phyloP scores from a whole-genome alignment of 1,140 invertebrate species.

The Drosophila burlai region DNA sequence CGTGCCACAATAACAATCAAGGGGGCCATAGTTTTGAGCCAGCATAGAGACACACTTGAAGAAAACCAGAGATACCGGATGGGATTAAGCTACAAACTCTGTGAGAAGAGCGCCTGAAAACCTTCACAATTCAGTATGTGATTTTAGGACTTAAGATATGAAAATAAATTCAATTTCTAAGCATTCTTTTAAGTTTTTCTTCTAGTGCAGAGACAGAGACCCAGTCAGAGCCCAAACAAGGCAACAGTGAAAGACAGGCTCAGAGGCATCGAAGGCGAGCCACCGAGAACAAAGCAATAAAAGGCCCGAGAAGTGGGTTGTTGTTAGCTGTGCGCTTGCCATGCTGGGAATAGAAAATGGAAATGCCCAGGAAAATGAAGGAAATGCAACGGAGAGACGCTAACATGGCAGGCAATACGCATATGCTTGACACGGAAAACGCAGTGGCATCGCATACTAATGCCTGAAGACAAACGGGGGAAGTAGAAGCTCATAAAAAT shows the following conservation, averaged over 20 bases:
- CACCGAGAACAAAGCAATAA: slow-evolving; percentile 69
- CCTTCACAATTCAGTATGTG: no score
- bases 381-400: slow-evolving; percentile 54
- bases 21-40: slow-evolving; percentile 11
- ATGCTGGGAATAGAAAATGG: slow-evolving; percentile 56
- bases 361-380: slow-evolving; percentile 70
- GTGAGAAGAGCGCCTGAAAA: background rate
- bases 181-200: background rate
- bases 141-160: no score
- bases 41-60: slow-evolving; percentile 7
- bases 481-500: slow-evolving; percentile 67
- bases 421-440: slow-evolving; percentile 80
- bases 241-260: slow-evolving; percentile 59
- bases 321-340: slow-evolving; percentile 43
- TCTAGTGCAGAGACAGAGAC: slow-evolving; percentile 14
- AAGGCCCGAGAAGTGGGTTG: slow-evolving; percentile 67
- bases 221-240: slow-evolving; percentile 60
- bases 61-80: background rate
- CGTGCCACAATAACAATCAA: slow-evolving; percentile 60
- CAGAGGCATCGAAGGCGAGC: slow-evolving; percentile 32
- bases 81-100: no score
- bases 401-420: slow-evolving; percentile 46
- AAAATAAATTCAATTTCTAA: background rate
- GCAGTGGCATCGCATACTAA: slow-evolving; percentile 67
- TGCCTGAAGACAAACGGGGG: slow-evolving; percentile 44